Percentiles rank a stretch among this genome's conserved stretches.
Evolutionary conservation across 2,113 vertebrate genomes (phyloP).

Genomic region (Macroglossus sobrinus): DNA sequence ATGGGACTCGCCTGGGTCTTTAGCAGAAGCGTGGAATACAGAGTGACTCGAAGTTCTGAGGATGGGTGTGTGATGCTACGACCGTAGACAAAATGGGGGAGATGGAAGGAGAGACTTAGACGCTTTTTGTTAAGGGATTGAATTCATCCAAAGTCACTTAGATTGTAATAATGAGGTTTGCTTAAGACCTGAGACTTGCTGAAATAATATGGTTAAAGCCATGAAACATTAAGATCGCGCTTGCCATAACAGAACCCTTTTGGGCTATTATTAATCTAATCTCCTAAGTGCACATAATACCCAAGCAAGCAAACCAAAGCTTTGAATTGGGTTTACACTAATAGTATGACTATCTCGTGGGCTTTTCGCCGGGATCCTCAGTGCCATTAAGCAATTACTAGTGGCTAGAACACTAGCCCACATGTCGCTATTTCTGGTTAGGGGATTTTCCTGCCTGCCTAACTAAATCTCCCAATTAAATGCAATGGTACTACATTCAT

Average conservation of each 20-base stretch:
- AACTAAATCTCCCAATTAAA: constrained; percentile 75
- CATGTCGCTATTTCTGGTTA: constrained; percentile 74
- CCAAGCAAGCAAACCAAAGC: constrained; percentile 77
- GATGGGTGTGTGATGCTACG: not conserved
- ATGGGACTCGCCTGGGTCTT: not conserved
- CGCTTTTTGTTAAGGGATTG: constrained; percentile 37
- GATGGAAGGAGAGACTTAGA: not conserved
- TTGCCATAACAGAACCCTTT: constrained; percentile 77
- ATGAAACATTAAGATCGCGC: constrained; percentile 66
- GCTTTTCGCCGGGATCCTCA: constrained; percentile 71
- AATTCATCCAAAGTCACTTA: constrained; percentile 62
- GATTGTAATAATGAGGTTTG: constrained; percentile 73
- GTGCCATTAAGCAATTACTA: constrained; percentile 76
- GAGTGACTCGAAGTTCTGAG: not conserved
- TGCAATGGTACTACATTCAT: constrained; percentile 55
- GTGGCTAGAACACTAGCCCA: constrained; percentile 73
- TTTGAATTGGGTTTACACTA: constrained; percentile 77
- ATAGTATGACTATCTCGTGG: constrained; percentile 76
- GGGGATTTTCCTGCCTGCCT: constrained; percentile 72
- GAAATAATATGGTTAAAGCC: constrained; percentile 77
- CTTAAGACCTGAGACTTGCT: constrained; percentile 75
- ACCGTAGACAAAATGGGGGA: not conserved
- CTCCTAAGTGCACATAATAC: constrained; percentile 78
- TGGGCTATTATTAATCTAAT: constrained; percentile 82
- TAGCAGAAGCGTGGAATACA: not conserved